Conservation (phyloP, 2,113 vertebrate species). For the Willisornis vidua region DNA sequence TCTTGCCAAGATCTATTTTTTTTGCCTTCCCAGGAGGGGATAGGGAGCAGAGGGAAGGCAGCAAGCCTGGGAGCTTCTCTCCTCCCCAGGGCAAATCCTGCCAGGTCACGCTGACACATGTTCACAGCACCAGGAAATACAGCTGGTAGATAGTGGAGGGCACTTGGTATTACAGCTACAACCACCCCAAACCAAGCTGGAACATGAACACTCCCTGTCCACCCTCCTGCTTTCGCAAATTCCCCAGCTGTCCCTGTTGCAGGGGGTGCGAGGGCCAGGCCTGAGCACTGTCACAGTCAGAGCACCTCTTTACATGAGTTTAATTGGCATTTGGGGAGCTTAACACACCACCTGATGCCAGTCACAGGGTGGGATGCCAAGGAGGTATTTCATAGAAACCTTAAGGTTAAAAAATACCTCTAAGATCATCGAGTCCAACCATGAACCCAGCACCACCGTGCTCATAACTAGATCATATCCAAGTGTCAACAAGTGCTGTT, state of each 20-base stretch:
- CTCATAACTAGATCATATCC: not conserved
- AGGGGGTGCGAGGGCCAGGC: not conserved
- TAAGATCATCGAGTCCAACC: not conserved
- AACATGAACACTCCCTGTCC: not conserved
- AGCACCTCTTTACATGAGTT: not conserved
- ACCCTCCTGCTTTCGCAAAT: not conserved
- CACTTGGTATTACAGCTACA: not conserved
- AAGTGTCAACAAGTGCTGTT: not conserved
- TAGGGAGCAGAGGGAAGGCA: not conserved
- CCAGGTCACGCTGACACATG: accelerated
- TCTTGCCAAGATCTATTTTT: not conserved
- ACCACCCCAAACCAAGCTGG: not conserved
- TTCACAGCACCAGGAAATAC: not conserved
- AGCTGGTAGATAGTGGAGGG: not conserved
- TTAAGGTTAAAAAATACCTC: not conserved
- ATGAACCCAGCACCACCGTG: too few species aligned
- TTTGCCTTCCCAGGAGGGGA: not conserved
- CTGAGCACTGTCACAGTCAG: not conserved
- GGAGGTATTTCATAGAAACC: not conserved
- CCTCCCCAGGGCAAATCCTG: not conserved
- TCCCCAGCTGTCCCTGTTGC: not conserved
- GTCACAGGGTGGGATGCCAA: not conserved
- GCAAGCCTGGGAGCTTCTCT: not conserved
- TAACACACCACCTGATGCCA: not conserved
- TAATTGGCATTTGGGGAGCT: accelerated